Conservation (phyloP, 1,140 invertebrate species). For the Heterodera schachtii region DNA sequence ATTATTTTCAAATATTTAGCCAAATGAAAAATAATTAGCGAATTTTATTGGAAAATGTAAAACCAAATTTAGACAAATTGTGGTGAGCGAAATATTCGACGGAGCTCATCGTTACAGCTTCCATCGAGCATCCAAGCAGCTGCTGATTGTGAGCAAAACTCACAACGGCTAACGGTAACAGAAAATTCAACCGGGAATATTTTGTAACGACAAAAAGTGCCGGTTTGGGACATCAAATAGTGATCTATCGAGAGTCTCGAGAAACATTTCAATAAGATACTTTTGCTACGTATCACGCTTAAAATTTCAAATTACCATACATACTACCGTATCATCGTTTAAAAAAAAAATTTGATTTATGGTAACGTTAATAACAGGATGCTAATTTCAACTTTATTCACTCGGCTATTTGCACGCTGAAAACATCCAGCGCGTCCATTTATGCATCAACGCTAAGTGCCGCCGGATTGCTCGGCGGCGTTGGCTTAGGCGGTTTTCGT, state of each 20-base stretch:
- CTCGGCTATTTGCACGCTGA: constrained; percentile 22
- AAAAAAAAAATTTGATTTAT: too few relatives aligned
- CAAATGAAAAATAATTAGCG: too few relatives aligned
- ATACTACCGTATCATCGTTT: too few relatives aligned
- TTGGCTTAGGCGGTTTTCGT: constrained; percentile 5
- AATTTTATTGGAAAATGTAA: not conserved
- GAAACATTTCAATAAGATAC: too few relatives aligned
- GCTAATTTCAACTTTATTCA: constrained; percentile 17
- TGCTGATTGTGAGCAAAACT: too few relatives aligned
- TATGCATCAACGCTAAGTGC: constrained; percentile 30
- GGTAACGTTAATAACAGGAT: not conserved
- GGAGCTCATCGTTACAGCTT: constrained; percentile 21
- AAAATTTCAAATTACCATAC: too few relatives aligned
- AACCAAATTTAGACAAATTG: not conserved
- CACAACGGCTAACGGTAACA: too few relatives aligned
- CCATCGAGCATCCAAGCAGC: too few relatives aligned
- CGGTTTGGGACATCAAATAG: too few relatives aligned
- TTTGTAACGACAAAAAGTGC: not conserved
- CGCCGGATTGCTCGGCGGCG: constrained; percentile 19
- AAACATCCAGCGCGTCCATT: constrained; percentile 27
- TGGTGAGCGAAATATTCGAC: not conserved
- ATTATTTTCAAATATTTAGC: too few relatives aligned
- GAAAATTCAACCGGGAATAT: not conserved
- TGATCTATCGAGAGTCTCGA: too few relatives aligned
- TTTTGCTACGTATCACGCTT: not conserved